Conservation (phyloP, 2,888 invertebrate genomes). For the Malacosoma neustria region DNA sequence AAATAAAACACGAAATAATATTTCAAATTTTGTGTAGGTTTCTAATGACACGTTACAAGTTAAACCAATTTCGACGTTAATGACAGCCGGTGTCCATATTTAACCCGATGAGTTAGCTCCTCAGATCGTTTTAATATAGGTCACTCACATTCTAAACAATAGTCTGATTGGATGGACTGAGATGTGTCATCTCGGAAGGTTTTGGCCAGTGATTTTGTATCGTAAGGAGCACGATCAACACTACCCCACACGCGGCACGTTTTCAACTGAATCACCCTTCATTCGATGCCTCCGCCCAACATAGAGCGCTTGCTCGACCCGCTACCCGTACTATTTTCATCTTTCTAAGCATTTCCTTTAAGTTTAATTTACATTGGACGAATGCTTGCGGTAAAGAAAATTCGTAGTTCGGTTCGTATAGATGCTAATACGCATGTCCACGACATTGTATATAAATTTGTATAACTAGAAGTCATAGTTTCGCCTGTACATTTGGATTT, state of each 20-base stretch:
- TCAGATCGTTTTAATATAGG: conserved; percentile 15
- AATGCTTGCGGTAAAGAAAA: conserved; percentile 50
- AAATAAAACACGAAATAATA: conserved; percentile 25
- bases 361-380: conserved; percentile 27
- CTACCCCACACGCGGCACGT: conserved; percentile 59
- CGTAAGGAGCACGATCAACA: conserved; percentile 47
- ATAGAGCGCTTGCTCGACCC: conserved; percentile 66
- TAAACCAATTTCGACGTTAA: conserved; percentile 33
- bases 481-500: conserved; percentile 66
- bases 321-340: conserved; percentile 21
- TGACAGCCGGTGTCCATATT: conserved; percentile 44
- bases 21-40: conserved; percentile 24
- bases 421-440: conserved; percentile 73
- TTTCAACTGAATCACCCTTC: conserved; percentile 68
- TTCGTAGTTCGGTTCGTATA: conserved; percentile 63
- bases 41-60: conserved; percentile 43
- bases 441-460: conserved; percentile 58
- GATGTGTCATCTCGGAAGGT: conserved; percentile 55
- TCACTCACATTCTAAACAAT: conserved; percentile 36
- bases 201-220: conserved; percentile 54
- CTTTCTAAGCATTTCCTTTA: conserved; percentile 20
- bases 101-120: conserved; percentile 16
- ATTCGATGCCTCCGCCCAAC: conserved; percentile 72
- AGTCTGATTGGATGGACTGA: conserved; percentile 36
- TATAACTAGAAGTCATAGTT: conserved; percentile 58